Evolutionary conservation across 2,888 invertebrate species (phyloP).

Genomic region (Ptychoptera contaminata): DNA sequence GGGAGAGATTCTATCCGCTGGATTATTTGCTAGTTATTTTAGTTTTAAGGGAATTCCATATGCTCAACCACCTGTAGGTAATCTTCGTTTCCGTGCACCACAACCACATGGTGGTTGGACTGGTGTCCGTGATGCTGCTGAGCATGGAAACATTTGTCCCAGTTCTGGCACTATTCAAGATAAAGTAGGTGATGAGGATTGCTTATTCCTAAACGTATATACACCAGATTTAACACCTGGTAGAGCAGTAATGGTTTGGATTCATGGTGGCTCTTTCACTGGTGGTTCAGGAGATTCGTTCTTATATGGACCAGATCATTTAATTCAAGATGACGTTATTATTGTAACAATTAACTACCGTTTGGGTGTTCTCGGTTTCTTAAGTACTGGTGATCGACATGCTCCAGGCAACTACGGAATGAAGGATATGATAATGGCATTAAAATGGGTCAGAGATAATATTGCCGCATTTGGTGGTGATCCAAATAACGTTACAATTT

Average conservation of each 20-base stretch:
- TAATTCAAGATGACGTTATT: constrained; percentile 22
- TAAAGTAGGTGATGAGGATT: constrained; percentile 34
- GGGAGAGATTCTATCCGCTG: constrained; percentile 2
- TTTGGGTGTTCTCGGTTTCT: constrained; percentile 32
- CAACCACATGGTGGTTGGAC: constrained; percentile 7
- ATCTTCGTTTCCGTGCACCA: constrained; percentile 8
- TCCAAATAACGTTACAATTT: constrained; percentile 41
- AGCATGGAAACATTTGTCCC: constrained; percentile 5
- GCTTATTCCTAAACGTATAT: constrained; percentile 46
- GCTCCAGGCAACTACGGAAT: constrained; percentile 50
- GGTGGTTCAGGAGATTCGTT: constrained; percentile 16
- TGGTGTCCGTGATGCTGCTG: constrained; percentile 7
- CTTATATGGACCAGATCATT: constrained; percentile 17
- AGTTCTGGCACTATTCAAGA: constrained; percentile 2
- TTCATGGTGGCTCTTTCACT: constrained; percentile 22
- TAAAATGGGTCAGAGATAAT: constrained; percentile 47
- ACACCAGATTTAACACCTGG: constrained; percentile 15
- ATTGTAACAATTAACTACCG: constrained; percentile 25
- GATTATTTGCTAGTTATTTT: background rate
- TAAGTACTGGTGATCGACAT: constrained; percentile 41
- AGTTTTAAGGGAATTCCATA: constrained; percentile 9
- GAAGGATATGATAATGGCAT: constrained; percentile 47
- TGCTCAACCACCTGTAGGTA: constrained; percentile 8
- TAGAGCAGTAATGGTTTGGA: constrained; percentile 20
- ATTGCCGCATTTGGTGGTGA: constrained; percentile 49